These are phyloP conservation scores for Diprion similis DNA, from an alignment of 1,140 invertebrate genomes.

Conservation along the genomic window DNA sequence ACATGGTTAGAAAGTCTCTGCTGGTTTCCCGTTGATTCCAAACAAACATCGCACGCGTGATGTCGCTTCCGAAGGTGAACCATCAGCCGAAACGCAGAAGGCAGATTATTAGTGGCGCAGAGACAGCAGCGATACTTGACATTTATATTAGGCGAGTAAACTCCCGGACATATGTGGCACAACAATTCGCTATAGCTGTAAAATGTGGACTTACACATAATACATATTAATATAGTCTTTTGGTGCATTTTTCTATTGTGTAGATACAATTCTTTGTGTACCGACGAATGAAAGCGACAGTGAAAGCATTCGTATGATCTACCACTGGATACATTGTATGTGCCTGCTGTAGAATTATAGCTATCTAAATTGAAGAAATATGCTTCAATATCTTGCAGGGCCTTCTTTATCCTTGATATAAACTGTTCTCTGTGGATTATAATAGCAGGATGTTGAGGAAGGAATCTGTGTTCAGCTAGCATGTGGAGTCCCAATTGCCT, in stretches of 20 bases:
- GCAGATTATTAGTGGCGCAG: conserved; percentile 74
- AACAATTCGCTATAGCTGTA: conserved; percentile 85
- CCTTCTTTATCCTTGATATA: conserved; percentile 69
- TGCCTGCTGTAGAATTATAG: conserved; percentile 66
- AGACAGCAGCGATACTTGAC: conserved; percentile 76
- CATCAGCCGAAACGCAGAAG: conserved; percentile 85
- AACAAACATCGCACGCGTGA: conserved; percentile 83
- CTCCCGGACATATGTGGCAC: conserved; percentile 83
- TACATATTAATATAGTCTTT: conserved; percentile 78
- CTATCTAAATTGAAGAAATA: conserved; percentile 76
- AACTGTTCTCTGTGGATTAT: conserved; percentile 68
- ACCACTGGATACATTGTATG: conserved; percentile 60
- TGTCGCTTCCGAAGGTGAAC: conserved; percentile 84
- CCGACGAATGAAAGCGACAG: conserved; percentile 75
- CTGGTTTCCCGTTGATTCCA: conserved; percentile 80
- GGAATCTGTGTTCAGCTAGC: conserved; percentile 78
- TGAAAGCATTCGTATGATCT: conserved; percentile 83
- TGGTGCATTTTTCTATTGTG: conserved; percentile 86
- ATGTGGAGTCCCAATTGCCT: conserved; percentile 80
- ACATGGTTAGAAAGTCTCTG: conserved; percentile 82
- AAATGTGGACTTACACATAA: conserved; percentile 86
- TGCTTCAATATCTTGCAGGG: conserved; percentile 66
- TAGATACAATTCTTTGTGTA: conserved; percentile 83
- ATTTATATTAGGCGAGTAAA: conserved; percentile 71
- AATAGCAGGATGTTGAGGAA: conserved; percentile 64